Base-by-base conservation (phyloP, 2,888 invertebrate genomes). In the Pyrochroa serraticornis region DNA sequence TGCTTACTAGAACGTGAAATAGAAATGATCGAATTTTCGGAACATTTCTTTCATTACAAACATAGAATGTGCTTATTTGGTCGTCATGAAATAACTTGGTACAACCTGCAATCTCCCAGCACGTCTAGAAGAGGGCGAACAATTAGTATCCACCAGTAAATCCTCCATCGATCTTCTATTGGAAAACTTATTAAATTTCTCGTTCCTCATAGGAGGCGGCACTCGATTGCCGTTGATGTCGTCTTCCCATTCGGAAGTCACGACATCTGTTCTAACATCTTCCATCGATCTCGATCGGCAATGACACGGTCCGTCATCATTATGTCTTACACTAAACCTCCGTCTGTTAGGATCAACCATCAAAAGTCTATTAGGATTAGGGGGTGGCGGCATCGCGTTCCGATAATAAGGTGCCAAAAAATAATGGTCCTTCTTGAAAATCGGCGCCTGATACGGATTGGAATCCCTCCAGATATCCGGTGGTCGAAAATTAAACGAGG, bases 161-260 rank as follows among this genome's bases (percentile, higher is more conserved):
- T 89, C 88, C 75, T 90, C 89, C 87, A 89, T 88, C 0, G 89
- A 89, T 62, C 87, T 83, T 39, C 89, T 81, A n/a, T 83, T 83
- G 55, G 82, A 78, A 63, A 82, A 82, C 52, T 63, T 66, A 9
- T 59, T 65, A 22, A 64, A 50, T 39, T 62, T 64, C 2, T 65
- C 63, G 13, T 62, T 64, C 38, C 58, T 60, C 34, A 13, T 35
- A 1, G 79, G 80, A 43, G 82, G 81, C 30, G 82, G 82, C 30
- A 86, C 79, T 7, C 83, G 80, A 68, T 86, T 87, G 37, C 86
- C 86, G 67, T 87, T 87, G 69, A 85, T 84, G 52, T 73, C 71
- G 6, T 69, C 65, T 22, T 65, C 62, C 49, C 53, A 67, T 7
- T 61, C 62, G 10, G 71, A 61, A 54, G 82, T 82, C 70, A 85